Conservation (phyloP, 2,797 vertebrate species). For the Balearica regulorum region DNA sequence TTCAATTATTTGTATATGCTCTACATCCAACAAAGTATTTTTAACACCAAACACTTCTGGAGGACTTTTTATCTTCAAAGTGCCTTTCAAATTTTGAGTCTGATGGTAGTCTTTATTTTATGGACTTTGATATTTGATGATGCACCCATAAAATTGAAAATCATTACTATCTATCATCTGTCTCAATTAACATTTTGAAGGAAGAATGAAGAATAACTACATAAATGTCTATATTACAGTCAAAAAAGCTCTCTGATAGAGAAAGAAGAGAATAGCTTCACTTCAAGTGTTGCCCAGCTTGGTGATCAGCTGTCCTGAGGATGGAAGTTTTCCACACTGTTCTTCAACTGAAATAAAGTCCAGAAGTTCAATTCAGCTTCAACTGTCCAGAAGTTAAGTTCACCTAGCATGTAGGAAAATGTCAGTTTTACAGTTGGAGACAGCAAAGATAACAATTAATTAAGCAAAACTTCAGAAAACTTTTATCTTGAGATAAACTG, state of each 20-base stretch:
- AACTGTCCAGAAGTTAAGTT: not conserved
- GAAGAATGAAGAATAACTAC: not conserved
- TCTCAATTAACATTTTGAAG: not conserved
- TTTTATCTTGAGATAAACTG: not conserved
- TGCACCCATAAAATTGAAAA: not conserved
- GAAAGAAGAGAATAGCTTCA: not conserved
- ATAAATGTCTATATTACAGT: not conserved
- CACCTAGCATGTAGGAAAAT: not conserved
- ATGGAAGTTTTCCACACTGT: not conserved
- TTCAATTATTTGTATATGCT: not conserved
- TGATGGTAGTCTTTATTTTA: not conserved
- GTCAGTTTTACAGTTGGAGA: not conserved
- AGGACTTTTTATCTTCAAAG: not conserved
- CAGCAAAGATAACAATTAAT: not conserved
- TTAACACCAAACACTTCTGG: not conserved
- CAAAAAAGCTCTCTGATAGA: not conserved
- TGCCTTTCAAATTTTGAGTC: not conserved
- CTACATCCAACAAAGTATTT: not conserved
- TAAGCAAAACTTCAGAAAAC: not conserved
- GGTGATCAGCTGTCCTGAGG: not conserved
- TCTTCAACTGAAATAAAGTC: not conserved
- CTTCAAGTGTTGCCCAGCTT: not conserved
- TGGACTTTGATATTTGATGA: not conserved
- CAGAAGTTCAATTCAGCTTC: no score
- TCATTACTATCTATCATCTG: not conserved